A percentile compares a stretch with the other conserved stretches of the same genome.
These are phyloP conservation scores for Cyphotilapia sp. DNA, from an alignment of 2,113 vertebrate genomes.

Conservation along the genomic window DNA sequence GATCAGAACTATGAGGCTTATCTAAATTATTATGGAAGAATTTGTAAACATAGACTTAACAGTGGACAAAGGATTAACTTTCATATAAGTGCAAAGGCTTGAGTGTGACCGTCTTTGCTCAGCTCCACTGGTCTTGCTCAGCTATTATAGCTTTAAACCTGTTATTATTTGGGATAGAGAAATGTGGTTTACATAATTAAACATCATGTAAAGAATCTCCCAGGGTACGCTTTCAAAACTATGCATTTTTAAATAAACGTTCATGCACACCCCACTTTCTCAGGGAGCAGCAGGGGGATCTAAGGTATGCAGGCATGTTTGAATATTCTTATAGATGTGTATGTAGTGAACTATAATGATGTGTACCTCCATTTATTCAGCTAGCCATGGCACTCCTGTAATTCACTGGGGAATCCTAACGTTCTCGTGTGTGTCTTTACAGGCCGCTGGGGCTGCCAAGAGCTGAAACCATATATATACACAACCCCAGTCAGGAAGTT, in stretches of 20 bases:
- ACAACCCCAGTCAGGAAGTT: slow-evolving; percentile 89
- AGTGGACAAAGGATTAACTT: background rate
- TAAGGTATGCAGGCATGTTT: background rate
- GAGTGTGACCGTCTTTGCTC: background rate
- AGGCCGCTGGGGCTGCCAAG: slow-evolving; percentile 87
- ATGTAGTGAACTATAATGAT: background rate
- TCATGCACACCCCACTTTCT: background rate
- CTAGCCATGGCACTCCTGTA: background rate
- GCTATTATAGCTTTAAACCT: background rate
- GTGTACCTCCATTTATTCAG: background rate
- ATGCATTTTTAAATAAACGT: background rate
- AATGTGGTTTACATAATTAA: background rate
- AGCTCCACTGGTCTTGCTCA: background rate
- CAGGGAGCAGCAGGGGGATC: background rate
- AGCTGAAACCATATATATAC: slow-evolving; percentile 87
- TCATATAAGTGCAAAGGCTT: background rate
- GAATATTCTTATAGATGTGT: background rate
- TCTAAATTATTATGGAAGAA: background rate
- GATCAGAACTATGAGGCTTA: background rate
- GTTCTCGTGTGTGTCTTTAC: slow-evolving; percentile 2
- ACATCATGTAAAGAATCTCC: background rate
- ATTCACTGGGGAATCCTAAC: background rate
- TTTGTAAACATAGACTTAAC: background rate
- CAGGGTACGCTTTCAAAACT: background rate
- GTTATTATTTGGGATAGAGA: background rate